These are phyloP conservation scores for Spisula subtruncata DNA, from an alignment of 2,888 invertebrate species.

Conservation along the genomic window DNA sequence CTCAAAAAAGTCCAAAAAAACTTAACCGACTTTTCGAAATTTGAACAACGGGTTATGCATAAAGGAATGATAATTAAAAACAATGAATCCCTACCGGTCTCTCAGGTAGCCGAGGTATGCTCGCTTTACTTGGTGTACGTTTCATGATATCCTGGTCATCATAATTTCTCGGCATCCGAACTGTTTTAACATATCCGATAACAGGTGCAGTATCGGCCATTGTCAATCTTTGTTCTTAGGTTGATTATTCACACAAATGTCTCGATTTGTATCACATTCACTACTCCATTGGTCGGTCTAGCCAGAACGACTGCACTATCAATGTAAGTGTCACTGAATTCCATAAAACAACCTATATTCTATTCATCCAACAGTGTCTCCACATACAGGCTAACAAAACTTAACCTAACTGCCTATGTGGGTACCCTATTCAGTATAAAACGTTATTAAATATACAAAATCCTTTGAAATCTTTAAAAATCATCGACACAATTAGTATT, in stretches of 20 bases:
- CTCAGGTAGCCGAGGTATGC: constrained; percentile 32
- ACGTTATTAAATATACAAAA: constrained; percentile 32
- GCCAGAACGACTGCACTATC: neutral
- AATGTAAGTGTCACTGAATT: neutral
- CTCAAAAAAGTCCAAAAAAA: neutral
- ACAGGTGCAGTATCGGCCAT: constrained; percentile 32
- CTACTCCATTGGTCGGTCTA: neutral
- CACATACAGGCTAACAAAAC: neutral
- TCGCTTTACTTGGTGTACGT: constrained; percentile 23
- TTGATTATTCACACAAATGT: neutral
- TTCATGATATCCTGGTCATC: constrained; percentile 58
- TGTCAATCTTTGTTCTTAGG: neutral
- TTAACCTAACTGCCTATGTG: neutral
- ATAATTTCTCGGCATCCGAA: constrained; percentile 53
- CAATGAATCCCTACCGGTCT: constrained; percentile 45
- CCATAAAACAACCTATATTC: neutral
- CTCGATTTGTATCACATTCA: neutral
- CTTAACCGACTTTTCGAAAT: neutral
- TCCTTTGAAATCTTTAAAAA: constrained; percentile 26
- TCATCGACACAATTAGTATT: constrained; percentile 28
- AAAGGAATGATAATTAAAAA: neutral
- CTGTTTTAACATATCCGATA: constrained; percentile 63
- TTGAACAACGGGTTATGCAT: neutral
- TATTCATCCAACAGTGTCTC: neutral
- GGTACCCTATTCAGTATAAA: constrained; percentile 25